These are phyloP conservation scores for Ochlodes sylvanus DNA, from an alignment of 2,888 invertebrate species.

Conservation along the genomic window DNA sequence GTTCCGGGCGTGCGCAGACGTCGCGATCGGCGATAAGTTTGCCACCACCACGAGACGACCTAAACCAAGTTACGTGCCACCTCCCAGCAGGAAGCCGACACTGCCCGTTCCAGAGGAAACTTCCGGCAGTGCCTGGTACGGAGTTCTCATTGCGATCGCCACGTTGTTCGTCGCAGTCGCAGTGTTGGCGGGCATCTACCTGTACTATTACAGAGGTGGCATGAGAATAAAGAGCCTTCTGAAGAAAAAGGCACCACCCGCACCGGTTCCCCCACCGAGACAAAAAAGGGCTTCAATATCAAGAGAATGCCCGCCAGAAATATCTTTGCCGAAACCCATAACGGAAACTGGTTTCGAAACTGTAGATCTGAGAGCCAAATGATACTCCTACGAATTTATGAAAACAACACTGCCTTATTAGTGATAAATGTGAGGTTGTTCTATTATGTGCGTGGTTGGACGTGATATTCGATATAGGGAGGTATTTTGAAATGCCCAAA, in stretches of 20 bases:
- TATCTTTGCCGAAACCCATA: constrained; percentile 67
- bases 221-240: constrained; percentile 87
- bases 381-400: constrained; percentile 38
- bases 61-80: constrained; percentile 75
- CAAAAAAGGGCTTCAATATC: constrained; percentile 73
- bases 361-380: constrained; percentile 60
- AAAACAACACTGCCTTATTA: constrained; percentile 53
- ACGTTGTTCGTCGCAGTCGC: constrained; percentile 88
- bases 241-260: constrained; percentile 69
- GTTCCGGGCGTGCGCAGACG: constrained; percentile 93
- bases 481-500: constrained; percentile 28
- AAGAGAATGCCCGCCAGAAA: constrained; percentile 69
- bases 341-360: constrained; percentile 80
- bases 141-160: constrained; percentile 86
- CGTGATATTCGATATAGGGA: constrained; percentile 39
- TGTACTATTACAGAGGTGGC: constrained; percentile 91
- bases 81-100: constrained; percentile 71
- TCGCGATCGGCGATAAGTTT: constrained; percentile 87
- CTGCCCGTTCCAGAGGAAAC: constrained; percentile 74
- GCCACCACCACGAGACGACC: constrained; percentile 74
- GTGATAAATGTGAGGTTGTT: constrained; percentile 46
- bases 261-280: constrained; percentile 76
- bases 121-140: constrained; percentile 80
- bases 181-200: constrained; percentile 87
- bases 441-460: constrained; percentile 38